phyloP scores from a whole-genome alignment of 92 coral and sea anemone genomes.

The Phenganax subtilis region DNA sequence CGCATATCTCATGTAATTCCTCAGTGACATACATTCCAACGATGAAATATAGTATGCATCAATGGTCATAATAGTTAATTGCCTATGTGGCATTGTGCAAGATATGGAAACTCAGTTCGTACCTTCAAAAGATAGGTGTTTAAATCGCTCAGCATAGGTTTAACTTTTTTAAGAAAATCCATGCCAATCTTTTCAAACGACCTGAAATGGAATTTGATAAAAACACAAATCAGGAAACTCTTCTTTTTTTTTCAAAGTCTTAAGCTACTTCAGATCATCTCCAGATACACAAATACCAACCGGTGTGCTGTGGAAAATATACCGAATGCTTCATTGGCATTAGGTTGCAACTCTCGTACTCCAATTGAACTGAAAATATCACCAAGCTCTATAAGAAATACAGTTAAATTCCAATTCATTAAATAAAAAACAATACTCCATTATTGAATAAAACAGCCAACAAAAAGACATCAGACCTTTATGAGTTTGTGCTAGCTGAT shows the following conservation, averaged over 20 bases:
- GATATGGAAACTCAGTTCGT: neutral
- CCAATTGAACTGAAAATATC: slow-evolving; percentile 96
- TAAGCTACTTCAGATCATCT: neutral
- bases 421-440: neutral
- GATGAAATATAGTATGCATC: no score
- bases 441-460: neutral
- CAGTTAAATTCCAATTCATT: neutral
- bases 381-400: slow-evolving; percentile 65
- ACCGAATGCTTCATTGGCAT: slow-evolving; percentile 98
- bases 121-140: slow-evolving; percentile 92
- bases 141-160: slow-evolving; percentile 90
- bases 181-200: slow-evolving; percentile 87
- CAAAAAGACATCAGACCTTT: slow-evolving; percentile 54
- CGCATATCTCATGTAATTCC: no score
- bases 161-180: slow-evolving; percentile 93
- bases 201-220: slow-evolving; percentile 41
- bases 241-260: neutral
- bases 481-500: slow-evolving; percentile 86
- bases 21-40: no score
- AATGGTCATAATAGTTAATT: no score
- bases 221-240: neutral
- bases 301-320: slow-evolving; percentile 95
- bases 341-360: slow-evolving; percentile 95
- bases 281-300: slow-evolving; percentile 28
- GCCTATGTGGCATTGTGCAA: neutral